Base-by-base conservation (phyloP, 1,140 invertebrate genomes). In the Zelostemma sp. region DNA sequence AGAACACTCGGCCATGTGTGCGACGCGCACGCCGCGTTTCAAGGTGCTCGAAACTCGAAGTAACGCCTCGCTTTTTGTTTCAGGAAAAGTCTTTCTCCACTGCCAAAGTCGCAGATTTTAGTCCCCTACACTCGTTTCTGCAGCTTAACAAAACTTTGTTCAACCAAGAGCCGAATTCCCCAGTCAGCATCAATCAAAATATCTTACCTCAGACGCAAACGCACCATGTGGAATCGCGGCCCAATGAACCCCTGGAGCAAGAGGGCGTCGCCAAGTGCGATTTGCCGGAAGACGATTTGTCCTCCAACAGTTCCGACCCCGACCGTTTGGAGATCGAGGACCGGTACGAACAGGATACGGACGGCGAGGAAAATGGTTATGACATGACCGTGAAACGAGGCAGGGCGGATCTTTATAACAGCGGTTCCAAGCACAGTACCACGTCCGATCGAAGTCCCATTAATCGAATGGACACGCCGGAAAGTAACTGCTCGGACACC, bases 221-320 rank as follows among this genome's bases (percentile, higher is more conserved):
- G 55, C 79, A 82, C 68, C 80, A 80, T 63, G 71, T 83, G 53
- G 81, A 84, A 38, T 67, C 80, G 47, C 66, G 72, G 46, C 64
- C 62, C 45, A 74, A 67, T 21, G 73, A 81, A 17, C 60, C 73
- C 47, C 55, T 59, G 12, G 77, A 80, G 64, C 57, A 25, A 25
- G 21, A 25, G 21, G 21, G 21, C 21, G 3, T 25, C 21, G 56
- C 84, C 41, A 83, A 81, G 69, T 82, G 79, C 55, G 81, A 85
- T 58, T 3, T 25, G 21, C 76, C 80, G 31, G 83, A 84, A 11
- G 84, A 86, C 46, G 83, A 84, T 48, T 75, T 75, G 17, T 88
- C 78, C 63, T 88, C 87, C 14, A 87, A 87, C 72, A 87, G 87
- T 59, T 86, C 88, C 1, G 88, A 89, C 80, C 87, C 88, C 11